phyloP scores from a whole-genome alignment of 2,888 invertebrate genomes.

The Meiosimyza platycephala region DNA sequence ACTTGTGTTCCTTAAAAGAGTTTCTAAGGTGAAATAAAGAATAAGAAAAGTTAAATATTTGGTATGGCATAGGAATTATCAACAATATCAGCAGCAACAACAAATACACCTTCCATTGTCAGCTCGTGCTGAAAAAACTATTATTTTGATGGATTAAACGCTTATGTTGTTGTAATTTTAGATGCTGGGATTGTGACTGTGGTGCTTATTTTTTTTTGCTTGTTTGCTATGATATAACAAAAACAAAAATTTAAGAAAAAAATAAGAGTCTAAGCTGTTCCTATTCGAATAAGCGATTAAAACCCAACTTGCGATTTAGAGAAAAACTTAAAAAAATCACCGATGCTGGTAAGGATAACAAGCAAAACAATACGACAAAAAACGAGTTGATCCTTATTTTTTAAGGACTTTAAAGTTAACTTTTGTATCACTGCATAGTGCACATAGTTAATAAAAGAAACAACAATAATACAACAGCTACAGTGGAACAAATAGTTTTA shows the following conservation, averaged over 20 bases:
- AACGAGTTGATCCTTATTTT: too few species aligned
- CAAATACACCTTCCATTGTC: constrained; percentile 5
- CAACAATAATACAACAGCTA: background rate
- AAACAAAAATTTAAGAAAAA: background rate
- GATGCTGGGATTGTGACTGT: constrained; percentile 7
- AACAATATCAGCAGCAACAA: constrained; percentile 13
- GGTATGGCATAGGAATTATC: too few species aligned
- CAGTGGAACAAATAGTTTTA: background rate
- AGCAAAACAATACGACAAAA: background rate
- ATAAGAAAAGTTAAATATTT: background rate
- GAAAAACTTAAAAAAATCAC: too few species aligned
- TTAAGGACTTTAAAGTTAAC: too few species aligned
- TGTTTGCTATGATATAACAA: constrained; percentile 7
- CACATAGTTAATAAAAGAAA: background rate
- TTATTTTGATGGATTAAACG: constrained; percentile 24
- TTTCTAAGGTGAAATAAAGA: background rate
- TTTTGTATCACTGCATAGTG: background rate
- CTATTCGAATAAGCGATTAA: background rate
- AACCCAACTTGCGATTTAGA: too few species aligned
- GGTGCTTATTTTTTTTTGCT: background rate
- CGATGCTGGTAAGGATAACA: too few species aligned
- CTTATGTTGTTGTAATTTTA: constrained; percentile 18
- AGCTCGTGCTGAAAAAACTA: constrained; percentile 31
- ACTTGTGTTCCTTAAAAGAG: too few species aligned
- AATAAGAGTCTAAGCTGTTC: background rate